Evolutionary conservation across 1,140 invertebrate species (phyloP), one percentile per base, ranked within the genome.

Genomic region (Spodoptera frugiperda): DNA sequence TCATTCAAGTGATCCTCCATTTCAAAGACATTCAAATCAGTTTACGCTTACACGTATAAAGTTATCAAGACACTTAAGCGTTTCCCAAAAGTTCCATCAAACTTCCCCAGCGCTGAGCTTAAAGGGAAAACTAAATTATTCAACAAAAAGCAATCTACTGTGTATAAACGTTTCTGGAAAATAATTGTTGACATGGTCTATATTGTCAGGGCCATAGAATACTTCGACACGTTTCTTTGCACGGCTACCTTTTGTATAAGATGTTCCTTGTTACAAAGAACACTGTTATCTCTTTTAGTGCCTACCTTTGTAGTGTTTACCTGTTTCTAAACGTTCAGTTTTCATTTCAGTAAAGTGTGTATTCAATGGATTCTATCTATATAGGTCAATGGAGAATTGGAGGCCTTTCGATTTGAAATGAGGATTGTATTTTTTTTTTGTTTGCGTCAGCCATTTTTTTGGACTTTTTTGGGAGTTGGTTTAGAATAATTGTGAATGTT

Each of bases 231-330:
- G 21, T 53, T 63, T 30, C 12, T 48, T 30, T 49, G n/a, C 10
- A 19, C 48, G 30, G 25, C 15, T 49, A 61, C 17, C 76, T 55
- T 78, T 78, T 65, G 59, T 73, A 9, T 5, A 55, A 67, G 33
- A 53, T 39, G 68, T 73, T 78, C 39, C 53, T 48, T 49, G 25
- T 63, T 61, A 78, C 78, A 81, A 81, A 77, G 77, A 75, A 81
- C 78, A 77, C 75, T 78, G 71, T 81, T 82, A 82, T 82, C 77
- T 82, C 77, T 65, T 75, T 79, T 79, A 79, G 67, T 79, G 74
- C 74, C 74, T 65, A 77, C 75, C 55, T 71, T 63, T 77, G 77
- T 74, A 74, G 71, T 77, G 53, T 68, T 61, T 68, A 77, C 74
- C 21, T 73, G 68, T 74, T 67, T 76, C 67, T 46, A 39, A 78